Evolutionary conservation across 2,888 invertebrate species (phyloP), one percentile per base, ranked within the genome.

Genomic region (Caenorhabditis parvicauda): DNA sequence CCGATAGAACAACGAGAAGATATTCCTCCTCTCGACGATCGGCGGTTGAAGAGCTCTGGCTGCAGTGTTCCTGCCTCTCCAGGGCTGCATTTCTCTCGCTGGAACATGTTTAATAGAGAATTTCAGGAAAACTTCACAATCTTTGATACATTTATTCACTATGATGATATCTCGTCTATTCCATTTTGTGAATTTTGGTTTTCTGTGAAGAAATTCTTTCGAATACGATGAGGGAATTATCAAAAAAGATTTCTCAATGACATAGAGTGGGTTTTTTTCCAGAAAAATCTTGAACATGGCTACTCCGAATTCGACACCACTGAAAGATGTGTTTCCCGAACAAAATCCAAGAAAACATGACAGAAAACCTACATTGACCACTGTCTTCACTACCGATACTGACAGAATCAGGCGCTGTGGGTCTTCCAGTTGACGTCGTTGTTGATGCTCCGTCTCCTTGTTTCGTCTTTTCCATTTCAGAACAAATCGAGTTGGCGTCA

Each of bases 41-140:
- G 79, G 79, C 5, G 79, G 79, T 28, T 74, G 76, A 7, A 79
- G 70, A 7, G 72, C 74, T 14, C 70, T 44, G 2, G 74, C 78
- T 2, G 74, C 74, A 1, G 75, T 68, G 35, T 73, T 75, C 29
- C 74, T 46, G 2, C 76, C 75, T 25, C 75, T 43, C 77, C 77
- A 78, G 17, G 49, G 55, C 51, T 51, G 57, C 60, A 50, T 75
- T 50, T 61, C 61, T 22, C 50, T 51, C 0, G 50, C 73, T 17
- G n/a, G n/a, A n/a, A n/a, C n/a, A n/a, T n/a, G n/a, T n/a, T n/a
- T n/a, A n/a, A n/a, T n/a, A n/a, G 9, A 9, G 25, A 14, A 41
- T n/a, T n/a, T 41, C 12, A 17, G n/a, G 7, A 14, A 6, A 14
- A 9, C 9, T 17, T 17, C 41, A 41, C 7, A n/a, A 41, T 17